These are phyloP conservation scores for Perognathus longimembris DNA, from an alignment of 2,113 vertebrate genomes.

Conservation along the genomic window DNA sequence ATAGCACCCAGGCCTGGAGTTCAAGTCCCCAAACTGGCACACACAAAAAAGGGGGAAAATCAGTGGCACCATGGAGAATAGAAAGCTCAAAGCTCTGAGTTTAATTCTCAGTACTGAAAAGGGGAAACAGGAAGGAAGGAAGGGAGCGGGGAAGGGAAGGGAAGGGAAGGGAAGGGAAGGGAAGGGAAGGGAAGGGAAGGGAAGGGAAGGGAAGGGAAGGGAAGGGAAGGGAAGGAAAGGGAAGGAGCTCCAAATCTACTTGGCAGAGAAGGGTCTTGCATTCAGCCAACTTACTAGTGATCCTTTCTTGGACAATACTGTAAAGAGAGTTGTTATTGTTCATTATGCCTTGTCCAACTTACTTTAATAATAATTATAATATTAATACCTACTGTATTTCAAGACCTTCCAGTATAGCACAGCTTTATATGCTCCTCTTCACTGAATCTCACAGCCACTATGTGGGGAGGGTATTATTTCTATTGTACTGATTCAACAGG, in stretches of 20 bases:
- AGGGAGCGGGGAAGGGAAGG: too few species aligned
- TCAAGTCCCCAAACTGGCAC: too few species aligned
- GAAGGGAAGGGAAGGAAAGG: too few species aligned
- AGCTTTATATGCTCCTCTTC: slow-evolving; percentile 10
- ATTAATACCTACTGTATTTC: background rate
- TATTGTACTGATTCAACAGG: background rate
- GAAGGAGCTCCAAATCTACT: background rate
- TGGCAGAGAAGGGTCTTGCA: background rate
- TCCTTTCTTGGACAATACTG: background rate
- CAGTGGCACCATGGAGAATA: background rate
- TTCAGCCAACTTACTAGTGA: background rate
- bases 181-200: too few species aligned
- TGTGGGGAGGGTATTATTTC: background rate
- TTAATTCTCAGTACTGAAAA: too few species aligned
- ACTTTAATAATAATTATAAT: background rate
- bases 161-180: too few species aligned
- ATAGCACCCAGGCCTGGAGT: too few species aligned
- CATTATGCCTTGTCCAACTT: background rate
- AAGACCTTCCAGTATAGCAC: background rate
- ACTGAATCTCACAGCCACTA: background rate
- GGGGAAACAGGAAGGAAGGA: too few species aligned
- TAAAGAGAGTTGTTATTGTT: background rate
- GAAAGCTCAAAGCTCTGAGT: too few species aligned
- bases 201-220: too few species aligned
- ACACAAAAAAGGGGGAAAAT: too few species aligned